Evolutionary conservation across 2,113 vertebrate genomes (phyloP), one percentile per base, ranked within the genome.

Genomic region (Callipepla squamata): DNA sequence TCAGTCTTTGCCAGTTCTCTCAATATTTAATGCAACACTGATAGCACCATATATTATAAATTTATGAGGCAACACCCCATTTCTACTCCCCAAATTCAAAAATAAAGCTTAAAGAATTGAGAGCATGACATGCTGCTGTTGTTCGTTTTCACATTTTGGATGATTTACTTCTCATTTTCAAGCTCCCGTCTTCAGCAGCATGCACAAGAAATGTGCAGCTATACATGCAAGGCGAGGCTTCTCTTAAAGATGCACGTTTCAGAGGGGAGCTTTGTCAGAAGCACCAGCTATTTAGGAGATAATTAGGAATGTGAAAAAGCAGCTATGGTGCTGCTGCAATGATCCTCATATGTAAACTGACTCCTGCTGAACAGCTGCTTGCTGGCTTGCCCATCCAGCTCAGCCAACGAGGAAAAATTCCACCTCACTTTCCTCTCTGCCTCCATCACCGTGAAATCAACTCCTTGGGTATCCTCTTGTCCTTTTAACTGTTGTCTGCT

Each of bases 401-500:
- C 65, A 77, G 14, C 17, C 13, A 2, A 10, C 19, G 20, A 50
- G 26, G 13, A 13, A 65, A 75, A 90, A 65, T 13, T 32, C 66
- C 18, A 13, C 20, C 34, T 30, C 44, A 4, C 22, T 67, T 90
- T 53, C 28, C 45, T 72, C 73, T 62, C 62, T 61, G 11, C 67
- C 22, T 68, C 48, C 53, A 57, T 66, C 50, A 59, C 19, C 23
- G 30, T 72, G 65, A 65, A 83, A 95, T 69, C 70, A 91, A 6
- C n/a, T 42, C 32, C 44, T 75, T 1, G 0, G 28, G 22, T 78
- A 84, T 93, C 16, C 32, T 55, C 57, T 75, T 15, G 9, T 55
- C 21, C 69, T 94, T 84, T 91, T 40, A 91, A 66, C 58, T 93
- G 66, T 84, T 32, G 1, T 19, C 48, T 87, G 66, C 62, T 91